Conservation (phyloP, 2,113 vertebrate species). For the Percina caprodes region DNA sequence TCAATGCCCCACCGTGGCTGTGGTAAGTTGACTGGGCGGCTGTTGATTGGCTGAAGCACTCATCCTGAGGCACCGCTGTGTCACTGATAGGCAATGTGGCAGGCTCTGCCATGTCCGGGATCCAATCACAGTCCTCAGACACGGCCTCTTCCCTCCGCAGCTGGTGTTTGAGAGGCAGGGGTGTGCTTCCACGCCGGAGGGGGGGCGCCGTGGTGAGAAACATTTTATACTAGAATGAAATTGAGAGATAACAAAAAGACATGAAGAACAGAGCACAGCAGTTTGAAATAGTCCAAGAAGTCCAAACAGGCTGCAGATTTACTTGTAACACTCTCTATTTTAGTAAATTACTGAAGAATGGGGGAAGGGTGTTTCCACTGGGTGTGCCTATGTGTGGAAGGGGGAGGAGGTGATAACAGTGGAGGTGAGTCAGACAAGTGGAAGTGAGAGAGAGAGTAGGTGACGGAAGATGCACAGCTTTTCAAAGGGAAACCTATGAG, state of each 20-base stretch:
- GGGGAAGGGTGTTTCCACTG: slow-evolving; percentile 22
- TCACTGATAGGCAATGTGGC: slow-evolving; percentile 76
- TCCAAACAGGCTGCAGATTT: slow-evolving; percentile 14
- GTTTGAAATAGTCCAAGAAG: slow-evolving; percentile 17
- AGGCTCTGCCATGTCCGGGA: slow-evolving; percentile 74
- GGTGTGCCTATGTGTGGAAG: slow-evolving; percentile 7
- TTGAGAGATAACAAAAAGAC: slow-evolving; percentile 15
- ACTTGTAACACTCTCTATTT: slow-evolving; percentile 39
- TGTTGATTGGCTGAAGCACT: slow-evolving; percentile 64
- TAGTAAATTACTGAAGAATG: slow-evolving; percentile 32
- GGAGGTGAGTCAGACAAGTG: slow-evolving; percentile 56
- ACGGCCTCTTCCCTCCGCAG: slow-evolving; percentile 84
- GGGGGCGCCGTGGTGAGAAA: slow-evolving; percentile 83
- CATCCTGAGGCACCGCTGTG: slow-evolving; percentile 71
- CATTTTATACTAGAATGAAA: slow-evolving; percentile 81
- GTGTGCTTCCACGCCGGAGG: slow-evolving; percentile 85
- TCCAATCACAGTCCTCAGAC: slow-evolving; percentile 84
- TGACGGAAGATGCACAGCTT: slow-evolving; percentile 46
- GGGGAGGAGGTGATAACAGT: slow-evolving; percentile 43
- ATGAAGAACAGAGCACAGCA: neutral
- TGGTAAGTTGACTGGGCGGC: slow-evolving; percentile 64
- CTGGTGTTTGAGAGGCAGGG: slow-evolving; percentile 85
- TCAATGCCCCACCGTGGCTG: slow-evolving; percentile 77
- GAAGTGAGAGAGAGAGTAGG: slow-evolving; percentile 45
- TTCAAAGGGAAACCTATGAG: slow-evolving; percentile 22